Conservation (phyloP, 2,113 vertebrate genomes). For the Acanthisitta chloris region DNA sequence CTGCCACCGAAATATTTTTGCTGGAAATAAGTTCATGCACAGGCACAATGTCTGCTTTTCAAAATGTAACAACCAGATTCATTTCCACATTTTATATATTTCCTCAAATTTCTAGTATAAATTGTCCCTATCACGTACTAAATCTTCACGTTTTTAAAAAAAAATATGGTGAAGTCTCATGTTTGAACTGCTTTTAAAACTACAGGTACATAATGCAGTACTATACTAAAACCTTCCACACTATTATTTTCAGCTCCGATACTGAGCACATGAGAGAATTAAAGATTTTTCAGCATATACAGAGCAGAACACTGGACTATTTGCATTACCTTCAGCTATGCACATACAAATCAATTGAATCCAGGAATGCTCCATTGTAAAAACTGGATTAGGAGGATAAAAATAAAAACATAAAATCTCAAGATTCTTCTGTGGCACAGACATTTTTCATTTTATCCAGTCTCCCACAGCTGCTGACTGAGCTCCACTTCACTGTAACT, state of each 20-base stretch:
- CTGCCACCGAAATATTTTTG: neutral
- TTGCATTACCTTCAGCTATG: neutral
- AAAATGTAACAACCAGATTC: neutral
- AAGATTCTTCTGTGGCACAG: neutral
- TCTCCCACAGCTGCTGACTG: neutral
- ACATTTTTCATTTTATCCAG: neutral
- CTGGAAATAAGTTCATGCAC: neutral
- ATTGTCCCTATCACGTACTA: neutral
- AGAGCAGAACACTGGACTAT: neutral
- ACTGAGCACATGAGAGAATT: neutral
- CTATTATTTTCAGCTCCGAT: neutral
- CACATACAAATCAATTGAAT: neutral
- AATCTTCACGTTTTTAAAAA: neutral
- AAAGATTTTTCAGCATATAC: neutral
- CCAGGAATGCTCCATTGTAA: neutral
- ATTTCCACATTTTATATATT: neutral
- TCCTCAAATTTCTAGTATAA: neutral
- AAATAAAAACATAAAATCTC: neutral
- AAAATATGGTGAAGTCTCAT: neutral
- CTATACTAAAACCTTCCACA: neutral
- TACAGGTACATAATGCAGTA: neutral
- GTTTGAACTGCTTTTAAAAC: slow-evolving; percentile 17
- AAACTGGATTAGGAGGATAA: neutral
- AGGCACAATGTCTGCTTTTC: neutral
- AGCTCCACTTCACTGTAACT: accelerated